Conservation (phyloP, 1,140 invertebrate species). For the Bombus waltoni region DNA sequence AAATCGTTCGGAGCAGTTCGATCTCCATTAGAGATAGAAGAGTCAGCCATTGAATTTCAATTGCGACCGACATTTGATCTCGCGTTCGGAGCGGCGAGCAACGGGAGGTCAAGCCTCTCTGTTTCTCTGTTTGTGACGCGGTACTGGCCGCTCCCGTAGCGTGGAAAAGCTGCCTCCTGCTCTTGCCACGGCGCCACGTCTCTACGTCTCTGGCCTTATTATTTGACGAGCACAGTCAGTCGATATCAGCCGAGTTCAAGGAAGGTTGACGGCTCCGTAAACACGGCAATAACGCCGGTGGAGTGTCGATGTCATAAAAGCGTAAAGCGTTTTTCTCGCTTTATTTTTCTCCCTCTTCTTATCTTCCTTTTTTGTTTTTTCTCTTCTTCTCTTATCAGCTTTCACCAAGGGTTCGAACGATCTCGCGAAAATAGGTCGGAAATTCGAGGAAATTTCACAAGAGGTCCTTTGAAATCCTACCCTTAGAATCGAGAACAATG, state of each 20-base stretch:
- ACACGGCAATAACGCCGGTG: constrained; percentile 17
- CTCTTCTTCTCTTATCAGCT: background rate
- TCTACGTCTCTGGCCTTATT: constrained; percentile 18
- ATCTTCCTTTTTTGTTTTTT: no score
- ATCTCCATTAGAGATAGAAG: background rate
- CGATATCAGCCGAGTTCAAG: constrained; percentile 38
- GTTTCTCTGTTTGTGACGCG: constrained; percentile 11
- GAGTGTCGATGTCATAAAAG: background rate
- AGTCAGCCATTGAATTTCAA: constrained; percentile 24
- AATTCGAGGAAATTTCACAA: background rate
- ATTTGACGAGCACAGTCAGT: constrained; percentile 25
- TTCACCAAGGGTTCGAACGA: no score
- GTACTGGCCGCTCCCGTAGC: background rate
- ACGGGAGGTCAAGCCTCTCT: constrained; percentile 5
- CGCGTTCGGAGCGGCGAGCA: background rate
- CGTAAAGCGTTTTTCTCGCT: background rate
- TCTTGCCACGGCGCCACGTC: constrained; percentile 5
- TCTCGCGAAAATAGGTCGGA: background rate
- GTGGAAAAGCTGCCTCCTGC: constrained; percentile 1
- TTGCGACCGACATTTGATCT: constrained; percentile 25
- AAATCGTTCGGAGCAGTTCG: background rate
- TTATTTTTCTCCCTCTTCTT: background rate
- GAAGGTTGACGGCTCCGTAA: constrained; percentile 18
- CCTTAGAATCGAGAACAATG: background rate
- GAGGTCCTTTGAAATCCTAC: background rate